Base-by-base conservation (phyloP, 1,140 invertebrate genomes). In the Anastrepha obliqua region DNA sequence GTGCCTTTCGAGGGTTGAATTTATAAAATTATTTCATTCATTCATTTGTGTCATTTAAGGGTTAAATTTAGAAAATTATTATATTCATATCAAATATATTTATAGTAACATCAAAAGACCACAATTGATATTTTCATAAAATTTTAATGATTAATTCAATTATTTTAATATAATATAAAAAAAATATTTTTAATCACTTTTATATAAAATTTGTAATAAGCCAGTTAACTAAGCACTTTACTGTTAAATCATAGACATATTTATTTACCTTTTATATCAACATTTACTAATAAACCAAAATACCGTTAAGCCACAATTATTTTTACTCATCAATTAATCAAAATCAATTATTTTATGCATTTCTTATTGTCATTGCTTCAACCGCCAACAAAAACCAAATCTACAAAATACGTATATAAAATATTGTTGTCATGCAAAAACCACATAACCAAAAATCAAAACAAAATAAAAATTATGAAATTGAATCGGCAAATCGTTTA, bases 341-440 rank as follows among this genome's bases (percentile, higher is more conserved):
- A 81, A 81, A 5, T 58, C 51, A 55, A 29, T 55, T 81, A 51
- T 74, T 44, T 42, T 51, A 81, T 81, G 44, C n/a, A 55, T 81
- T 81, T 78, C 29, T 17, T 62, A 62, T 62, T 55, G 3, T 29
- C 74, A 55, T 81, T 55, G 74, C 47, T 17, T 81, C 1, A 81
- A 81, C 17, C 74, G 47, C 42, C n/a, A 29, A 81, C 44, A 55
- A 51, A n/a, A 20, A 67, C 3, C 17, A 55, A 81, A 81, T 29
- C 17, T 51, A 51, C 47, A 17, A 62, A 62, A 62, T 62, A n/a
- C 29, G 42, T 74, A 44, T 74, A 42, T 74, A 39, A 74, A 47
- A n/a, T 78, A 78, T 51, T 58, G 51, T 29, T 81, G 7, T 81
- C 47, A 81, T 81, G 47, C 74, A 47, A 44, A 74, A 29, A 47